Percentiles rank a stretch among this genome's conserved stretches.
phyloP scores from a whole-genome alignment of 1,140 invertebrate species.

The Drosophila tani region DNA sequence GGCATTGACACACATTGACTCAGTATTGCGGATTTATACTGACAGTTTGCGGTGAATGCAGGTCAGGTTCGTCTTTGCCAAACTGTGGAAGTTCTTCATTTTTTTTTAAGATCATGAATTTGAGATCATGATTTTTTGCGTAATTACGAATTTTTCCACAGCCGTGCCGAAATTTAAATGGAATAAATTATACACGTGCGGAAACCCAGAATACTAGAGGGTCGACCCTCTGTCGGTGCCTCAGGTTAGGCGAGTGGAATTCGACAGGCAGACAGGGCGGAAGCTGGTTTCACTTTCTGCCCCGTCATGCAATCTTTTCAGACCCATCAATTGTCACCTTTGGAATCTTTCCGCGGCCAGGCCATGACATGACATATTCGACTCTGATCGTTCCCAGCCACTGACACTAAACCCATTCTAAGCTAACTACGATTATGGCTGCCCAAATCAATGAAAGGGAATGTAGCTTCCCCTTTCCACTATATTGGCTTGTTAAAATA shows the following conservation, averaged over 20 bases:
- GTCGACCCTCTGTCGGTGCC: background rate
- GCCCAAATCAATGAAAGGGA: conserved; percentile 15
- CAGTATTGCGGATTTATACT: background rate
- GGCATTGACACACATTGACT: conserved; percentile 36
- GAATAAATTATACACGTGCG: conserved; percentile 21
- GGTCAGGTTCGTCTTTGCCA: conserved; percentile 26
- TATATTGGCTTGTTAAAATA: background rate
- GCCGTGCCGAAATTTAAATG: background rate
- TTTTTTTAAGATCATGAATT: background rate
- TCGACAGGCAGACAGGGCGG: conserved; percentile 14
- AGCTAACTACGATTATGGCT: background rate
- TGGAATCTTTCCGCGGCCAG: conserved; percentile 26
- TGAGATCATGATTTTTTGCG: background rate
- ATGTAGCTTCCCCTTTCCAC: background rate
- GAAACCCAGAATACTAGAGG: conserved; percentile 3
- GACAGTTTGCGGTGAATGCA: conserved; percentile 14
- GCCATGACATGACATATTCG: conserved; percentile 8
- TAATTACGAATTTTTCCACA: conserved; percentile 9
- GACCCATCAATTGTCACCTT: conserved; percentile 14
- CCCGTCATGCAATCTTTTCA: conserved; percentile 31
- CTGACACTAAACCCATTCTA: background rate
- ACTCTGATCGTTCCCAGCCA: background rate
- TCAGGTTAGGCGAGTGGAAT: background rate
- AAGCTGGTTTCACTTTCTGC: conserved; percentile 36
- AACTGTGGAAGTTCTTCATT: background rate